Percentiles rank a stretch among this genome's conserved stretches.
Conservation (phyloP, 2,888 invertebrate genomes). For the Clanis bilineata region DNA sequence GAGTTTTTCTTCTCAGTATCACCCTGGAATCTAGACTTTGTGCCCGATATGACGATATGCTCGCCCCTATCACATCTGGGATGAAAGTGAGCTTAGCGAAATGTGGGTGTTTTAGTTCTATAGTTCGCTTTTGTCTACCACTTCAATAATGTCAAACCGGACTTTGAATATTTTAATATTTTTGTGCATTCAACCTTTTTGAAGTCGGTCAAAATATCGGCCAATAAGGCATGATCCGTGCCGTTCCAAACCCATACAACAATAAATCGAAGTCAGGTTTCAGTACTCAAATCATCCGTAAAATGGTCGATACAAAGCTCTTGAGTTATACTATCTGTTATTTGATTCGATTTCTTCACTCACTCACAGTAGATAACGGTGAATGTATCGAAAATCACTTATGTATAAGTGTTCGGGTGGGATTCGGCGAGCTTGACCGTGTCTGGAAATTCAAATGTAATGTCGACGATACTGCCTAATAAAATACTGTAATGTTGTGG, state of each 20-base stretch:
- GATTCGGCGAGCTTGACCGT: slow-evolving; percentile 14
- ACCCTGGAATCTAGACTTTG: too few relatives aligned
- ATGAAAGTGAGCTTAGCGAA: too few relatives aligned
- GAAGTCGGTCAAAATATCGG: not conserved
- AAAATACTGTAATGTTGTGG: not conserved
- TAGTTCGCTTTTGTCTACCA: too few relatives aligned
- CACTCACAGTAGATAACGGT: slow-evolving; percentile 38
- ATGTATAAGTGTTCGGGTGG: slow-evolving; percentile 29
- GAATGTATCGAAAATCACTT: slow-evolving; percentile 42
- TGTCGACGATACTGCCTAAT: not conserved
- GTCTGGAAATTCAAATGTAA: slow-evolving; percentile 9
- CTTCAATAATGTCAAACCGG: too few relatives aligned
- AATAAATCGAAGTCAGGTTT: slow-evolving; percentile 27
- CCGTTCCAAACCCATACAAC: slow-evolving; percentile 37
- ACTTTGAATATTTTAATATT: too few relatives aligned
- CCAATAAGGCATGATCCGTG: not conserved
- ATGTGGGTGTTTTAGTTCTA: too few relatives aligned
- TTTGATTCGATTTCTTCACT: slow-evolving; percentile 43
- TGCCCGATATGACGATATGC: too few relatives aligned
- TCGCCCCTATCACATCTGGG: too few relatives aligned
- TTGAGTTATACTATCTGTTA: slow-evolving; percentile 56
- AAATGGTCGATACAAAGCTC: slow-evolving; percentile 52
- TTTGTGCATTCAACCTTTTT: too few relatives aligned
- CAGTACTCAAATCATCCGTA: slow-evolving; percentile 47
- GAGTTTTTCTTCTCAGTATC: too few relatives aligned